Evolutionary conservation across 2,888 invertebrate species (phyloP).

Genomic region (Anorthoa munda): DNA sequence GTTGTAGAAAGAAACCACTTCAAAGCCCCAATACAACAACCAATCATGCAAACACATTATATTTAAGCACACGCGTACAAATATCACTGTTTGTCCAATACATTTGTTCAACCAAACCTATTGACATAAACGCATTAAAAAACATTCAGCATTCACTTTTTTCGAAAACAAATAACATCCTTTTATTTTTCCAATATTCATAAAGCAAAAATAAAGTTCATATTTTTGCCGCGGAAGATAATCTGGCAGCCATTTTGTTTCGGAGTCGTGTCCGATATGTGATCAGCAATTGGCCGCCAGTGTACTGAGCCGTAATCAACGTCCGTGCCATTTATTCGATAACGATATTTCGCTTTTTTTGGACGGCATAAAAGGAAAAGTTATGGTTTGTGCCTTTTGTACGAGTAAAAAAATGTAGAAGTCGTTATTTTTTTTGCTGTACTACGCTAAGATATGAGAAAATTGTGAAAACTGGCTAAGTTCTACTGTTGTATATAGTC

Average conservation of each 20-base stretch:
- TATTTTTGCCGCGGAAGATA: slow-evolving; percentile 62
- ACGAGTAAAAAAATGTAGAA: slow-evolving; percentile 15
- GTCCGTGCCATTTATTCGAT: slow-evolving; percentile 61
- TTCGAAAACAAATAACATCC: slow-evolving; percentile 50
- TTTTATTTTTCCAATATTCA: slow-evolving; percentile 60
- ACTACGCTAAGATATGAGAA: background rate
- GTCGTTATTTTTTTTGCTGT: slow-evolving; percentile 1
- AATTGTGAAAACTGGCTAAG: background rate
- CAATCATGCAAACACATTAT: slow-evolving; percentile 17
- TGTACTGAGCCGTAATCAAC: slow-evolving; percentile 67
- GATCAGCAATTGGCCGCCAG: slow-evolving; percentile 71
- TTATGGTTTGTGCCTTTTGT: slow-evolving; percentile 42
- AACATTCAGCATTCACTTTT: slow-evolving; percentile 41
- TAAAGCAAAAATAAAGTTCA: slow-evolving; percentile 63
- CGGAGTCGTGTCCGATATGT: slow-evolving; percentile 61
- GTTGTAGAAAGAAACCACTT: background rate
- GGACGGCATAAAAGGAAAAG: slow-evolving; percentile 43
- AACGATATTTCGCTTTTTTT: slow-evolving; percentile 59
- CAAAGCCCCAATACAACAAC: background rate
- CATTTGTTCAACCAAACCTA: slow-evolving; percentile 17
- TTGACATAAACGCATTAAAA: slow-evolving; percentile 41
- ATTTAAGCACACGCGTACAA: slow-evolving; percentile 10
- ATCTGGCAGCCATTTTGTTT: slow-evolving; percentile 62
- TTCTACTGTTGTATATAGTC: background rate
- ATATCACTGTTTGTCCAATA: slow-evolving; percentile 35